phyloP scores from a whole-genome alignment of 2,888 invertebrate species.

The Phyllotreta striolata region DNA sequence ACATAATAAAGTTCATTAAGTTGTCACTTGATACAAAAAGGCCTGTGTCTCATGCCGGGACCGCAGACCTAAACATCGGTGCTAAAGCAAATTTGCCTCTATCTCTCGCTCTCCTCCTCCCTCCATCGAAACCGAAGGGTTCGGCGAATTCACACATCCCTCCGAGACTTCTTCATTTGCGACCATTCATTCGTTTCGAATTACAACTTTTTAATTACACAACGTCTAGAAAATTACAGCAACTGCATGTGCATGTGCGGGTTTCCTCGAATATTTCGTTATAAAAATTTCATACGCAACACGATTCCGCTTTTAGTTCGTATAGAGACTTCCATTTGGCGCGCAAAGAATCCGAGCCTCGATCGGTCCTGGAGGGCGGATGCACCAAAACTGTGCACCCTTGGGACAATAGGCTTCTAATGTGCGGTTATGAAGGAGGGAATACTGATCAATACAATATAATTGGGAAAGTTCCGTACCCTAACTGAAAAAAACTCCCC shows the following conservation, averaged over 20 bases:
- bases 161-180: slow-evolving; percentile 13
- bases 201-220: background rate
- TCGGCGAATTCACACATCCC: slow-evolving; percentile 9
- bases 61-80: slow-evolving; percentile 33
- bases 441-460: slow-evolving; percentile 22
- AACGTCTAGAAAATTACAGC: too few relatives aligned
- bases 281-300: too few relatives aligned
- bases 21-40: slow-evolving; percentile 32
- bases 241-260: too few relatives aligned
- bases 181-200: background rate
- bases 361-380: slow-evolving; percentile 9
- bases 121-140: slow-evolving; percentile 1
- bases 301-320: too few relatives aligned
- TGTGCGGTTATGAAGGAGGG: slow-evolving; percentile 17
- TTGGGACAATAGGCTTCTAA: slow-evolving; percentile 18
- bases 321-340: too few relatives aligned
- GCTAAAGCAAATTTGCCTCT: slow-evolving; percentile 30
- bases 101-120: too few relatives aligned
- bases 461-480: slow-evolving; percentile 20
- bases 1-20: slow-evolving; percentile 37
- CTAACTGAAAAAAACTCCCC: slow-evolving; percentile 17
- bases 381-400: slow-evolving; percentile 16
- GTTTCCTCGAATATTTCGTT: too few relatives aligned
- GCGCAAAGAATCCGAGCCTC: slow-evolving; percentile 10
- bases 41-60: slow-evolving; percentile 28